Evolutionary conservation across 2,113 vertebrate genomes (phyloP), one percentile per base, ranked within the genome.

Genomic region (Rhea pennata): DNA sequence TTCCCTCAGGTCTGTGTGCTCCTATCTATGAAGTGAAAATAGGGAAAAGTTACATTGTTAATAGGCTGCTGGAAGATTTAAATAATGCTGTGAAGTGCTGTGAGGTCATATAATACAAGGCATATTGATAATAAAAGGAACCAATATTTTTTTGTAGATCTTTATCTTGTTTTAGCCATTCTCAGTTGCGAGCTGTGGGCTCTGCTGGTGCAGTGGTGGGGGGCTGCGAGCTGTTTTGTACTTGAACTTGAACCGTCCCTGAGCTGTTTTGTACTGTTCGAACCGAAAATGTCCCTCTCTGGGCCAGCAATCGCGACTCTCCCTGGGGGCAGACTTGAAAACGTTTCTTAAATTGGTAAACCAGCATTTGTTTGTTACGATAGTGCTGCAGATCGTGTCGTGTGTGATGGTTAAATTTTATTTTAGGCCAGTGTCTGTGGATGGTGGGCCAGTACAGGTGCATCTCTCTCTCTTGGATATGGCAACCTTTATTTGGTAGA

Each of bases 401-500:
- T 7, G 6, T 56, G 6, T 33, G 11, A 10, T 5, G 3, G 5
- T n/a, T 84, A 71, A 50, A 71, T 64, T 71, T n/a, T 27, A 33
- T 79, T 85, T 87, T 61, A 44, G 66, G 44, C 11, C 66, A 14
- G 23, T n/a, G 48, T 62, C 82, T 65, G 22, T 33, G 4, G 79
- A 48, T 48, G 44, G 17, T 3, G 8, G 84, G 75, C 85, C 73
- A 40, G 82, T 88, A n/a, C 14, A 83, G 66, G 44, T 31, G 10
- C 73, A 71, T 87, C 62, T 74, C 24, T 36, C 36, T 81, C 8
- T 79, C 84, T 65, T 81, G 80, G 58, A 46, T 79, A 84, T 84
- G 77, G 62, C 72, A 88, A 3, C 64, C 61, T 86, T 81, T 73
- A 29, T 87, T 88, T 94, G 89, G 54, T 56, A 64, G 67, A 81